Percentiles rank a stretch among this genome's conserved stretches.
Conservation (phyloP, 2,888 invertebrate genomes). For the Dastarcus helophoroides region DNA sequence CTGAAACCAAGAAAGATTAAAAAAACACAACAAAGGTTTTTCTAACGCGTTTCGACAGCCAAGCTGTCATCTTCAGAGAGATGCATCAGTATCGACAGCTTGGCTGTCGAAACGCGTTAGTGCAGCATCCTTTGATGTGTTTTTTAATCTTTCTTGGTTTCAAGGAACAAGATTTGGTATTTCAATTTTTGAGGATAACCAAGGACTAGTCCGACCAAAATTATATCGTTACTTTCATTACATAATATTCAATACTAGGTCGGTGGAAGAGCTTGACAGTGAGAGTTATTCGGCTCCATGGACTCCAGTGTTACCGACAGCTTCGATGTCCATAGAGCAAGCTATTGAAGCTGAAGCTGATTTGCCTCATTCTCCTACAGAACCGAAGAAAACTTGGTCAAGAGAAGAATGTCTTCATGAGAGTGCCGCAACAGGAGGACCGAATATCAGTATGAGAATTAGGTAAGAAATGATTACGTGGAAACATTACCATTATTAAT, state of each 20-base stretch:
- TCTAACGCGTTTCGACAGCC: neutral
- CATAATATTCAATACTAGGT: no score
- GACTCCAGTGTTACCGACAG: slow-evolving; percentile 27
- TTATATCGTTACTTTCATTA: no score
- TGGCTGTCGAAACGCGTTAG: no score
- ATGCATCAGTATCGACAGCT: no score
- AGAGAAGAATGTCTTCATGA: slow-evolving; percentile 66
- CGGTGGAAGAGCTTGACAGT: slow-evolving; percentile 37
- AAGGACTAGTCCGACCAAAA: no score
- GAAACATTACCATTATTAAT: neutral
- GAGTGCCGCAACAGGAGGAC: slow-evolving; percentile 57
- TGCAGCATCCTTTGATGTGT: no score
- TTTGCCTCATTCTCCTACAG: slow-evolving; percentile 22
- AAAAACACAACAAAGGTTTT: no score
- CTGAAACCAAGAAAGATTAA: no score
- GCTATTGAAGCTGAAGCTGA: slow-evolving; percentile 17
- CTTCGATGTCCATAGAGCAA: slow-evolving; percentile 23
- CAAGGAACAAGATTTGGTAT: no score
- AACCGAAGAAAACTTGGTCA: slow-evolving; percentile 52
- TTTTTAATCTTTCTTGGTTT: no score
- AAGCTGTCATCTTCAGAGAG: no score
- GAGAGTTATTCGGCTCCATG: slow-evolving; percentile 37
- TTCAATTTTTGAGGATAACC: no score
- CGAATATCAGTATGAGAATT: slow-evolving; percentile 39
- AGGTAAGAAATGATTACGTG: slow-evolving; percentile 24